Conservation (phyloP, 2,113 vertebrate species). For the Channa argus region DNA sequence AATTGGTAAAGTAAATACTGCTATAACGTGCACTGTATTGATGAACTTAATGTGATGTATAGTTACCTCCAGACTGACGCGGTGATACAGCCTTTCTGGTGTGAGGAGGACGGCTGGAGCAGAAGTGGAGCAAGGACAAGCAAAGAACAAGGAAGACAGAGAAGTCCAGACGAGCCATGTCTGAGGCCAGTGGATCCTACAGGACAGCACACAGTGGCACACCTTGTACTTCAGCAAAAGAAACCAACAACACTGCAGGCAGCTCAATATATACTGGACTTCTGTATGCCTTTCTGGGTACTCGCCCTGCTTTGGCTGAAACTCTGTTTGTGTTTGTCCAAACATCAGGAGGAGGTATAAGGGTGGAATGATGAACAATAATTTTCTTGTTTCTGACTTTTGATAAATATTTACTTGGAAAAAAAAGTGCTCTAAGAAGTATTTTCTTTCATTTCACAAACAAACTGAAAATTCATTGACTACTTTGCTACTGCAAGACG, state of each 20-base stretch:
- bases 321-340: conserved; percentile 69
- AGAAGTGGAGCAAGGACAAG: conserved; percentile 69
- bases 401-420: conserved; percentile 84
- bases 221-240: conserved; percentile 65
- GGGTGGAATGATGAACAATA: conserved; percentile 77
- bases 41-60: background rate
- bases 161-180: conserved; percentile 76
- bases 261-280: conserved; percentile 72
- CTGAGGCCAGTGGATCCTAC: conserved; percentile 47
- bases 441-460: conserved; percentile 77
- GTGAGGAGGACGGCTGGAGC: conserved; percentile 68
- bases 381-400: conserved; percentile 76
- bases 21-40: background rate
- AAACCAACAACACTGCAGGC: conserved; percentile 48
- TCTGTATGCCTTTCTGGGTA: conserved; percentile 57
- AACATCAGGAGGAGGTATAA: conserved; percentile 71
- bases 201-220: conserved; percentile 54
- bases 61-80: conserved; percentile 75
- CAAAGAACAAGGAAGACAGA: conserved; percentile 71
- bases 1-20: conserved; percentile 13
- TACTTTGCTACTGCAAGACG: conserved; percentile 44
- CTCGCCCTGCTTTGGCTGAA: conserved; percentile 74
- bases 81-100: conserved; percentile 73
- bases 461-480: conserved; percentile 73
- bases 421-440: conserved; percentile 53